phyloP scores from a whole-genome alignment of 2,797 vertebrate species.

The Lemur catta region DNA sequence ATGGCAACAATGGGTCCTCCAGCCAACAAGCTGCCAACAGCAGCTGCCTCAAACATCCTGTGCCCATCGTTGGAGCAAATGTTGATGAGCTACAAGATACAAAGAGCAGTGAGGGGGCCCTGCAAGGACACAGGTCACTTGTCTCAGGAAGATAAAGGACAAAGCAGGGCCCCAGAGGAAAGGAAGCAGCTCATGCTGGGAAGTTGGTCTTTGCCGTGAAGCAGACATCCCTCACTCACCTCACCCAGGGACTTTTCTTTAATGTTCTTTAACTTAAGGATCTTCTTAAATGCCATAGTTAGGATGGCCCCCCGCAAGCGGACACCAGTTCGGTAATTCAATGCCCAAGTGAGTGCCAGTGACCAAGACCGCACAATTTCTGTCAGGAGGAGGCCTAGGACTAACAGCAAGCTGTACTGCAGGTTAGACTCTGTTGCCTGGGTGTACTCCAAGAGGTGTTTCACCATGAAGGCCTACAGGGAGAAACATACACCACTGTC shows the following conservation, averaged over 20 bases:
- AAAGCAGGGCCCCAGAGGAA: neutral
- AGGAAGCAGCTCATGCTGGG: neutral
- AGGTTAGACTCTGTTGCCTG: conserved; percentile 89
- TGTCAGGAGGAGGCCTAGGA: conserved; percentile 91
- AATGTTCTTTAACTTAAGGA: conserved; percentile 91
- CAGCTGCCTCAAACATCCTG: conserved; percentile 95
- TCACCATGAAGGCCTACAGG: conserved; percentile 95
- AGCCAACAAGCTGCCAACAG: conserved; percentile 93
- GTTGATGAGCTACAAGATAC: conserved; percentile 90
- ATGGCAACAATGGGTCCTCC: conserved; percentile 94
- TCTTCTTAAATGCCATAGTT: conserved; percentile 94
- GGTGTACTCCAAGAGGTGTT: conserved; percentile 93
- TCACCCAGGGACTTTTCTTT: conserved; percentile 94
- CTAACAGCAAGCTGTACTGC: conserved; percentile 92
- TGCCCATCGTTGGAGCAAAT: conserved; percentile 94
- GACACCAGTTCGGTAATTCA: conserved; percentile 94
- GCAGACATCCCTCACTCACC: conserved; percentile 78
- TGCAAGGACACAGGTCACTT: neutral
- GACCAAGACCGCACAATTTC: conserved; percentile 95
- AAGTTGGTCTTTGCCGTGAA: neutral
- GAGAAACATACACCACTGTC: conserved; percentile 88
- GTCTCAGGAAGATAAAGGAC: neutral
- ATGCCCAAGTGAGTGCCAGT: conserved; percentile 93
- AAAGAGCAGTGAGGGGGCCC: neutral
- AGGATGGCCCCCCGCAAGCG: conserved; percentile 93